Evolutionary conservation across 1,140 invertebrate species (phyloP).

Genomic region (Drosophila sulfurigaster): DNA sequence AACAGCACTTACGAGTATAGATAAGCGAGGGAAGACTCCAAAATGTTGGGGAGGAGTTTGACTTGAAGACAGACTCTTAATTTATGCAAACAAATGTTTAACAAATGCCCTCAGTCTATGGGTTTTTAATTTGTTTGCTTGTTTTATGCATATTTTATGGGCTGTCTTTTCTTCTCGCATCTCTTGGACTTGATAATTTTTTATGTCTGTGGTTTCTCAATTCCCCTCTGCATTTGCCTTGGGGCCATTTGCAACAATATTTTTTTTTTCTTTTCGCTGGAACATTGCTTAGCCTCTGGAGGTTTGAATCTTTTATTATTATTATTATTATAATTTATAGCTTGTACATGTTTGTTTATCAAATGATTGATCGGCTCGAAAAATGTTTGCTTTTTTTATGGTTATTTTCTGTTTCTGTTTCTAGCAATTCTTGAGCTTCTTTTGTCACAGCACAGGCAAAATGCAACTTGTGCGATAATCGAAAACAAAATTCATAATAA

Average conservation of each 20-base stretch:
- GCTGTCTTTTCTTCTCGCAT: conserved; percentile 9
- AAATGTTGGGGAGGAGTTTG: neutral
- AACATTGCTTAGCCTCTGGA: conserved; percentile 22
- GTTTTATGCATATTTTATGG: conserved; percentile 46
- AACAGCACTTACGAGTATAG: conserved; percentile 12
- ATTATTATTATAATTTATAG: conserved; percentile 26
- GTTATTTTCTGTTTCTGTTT: conserved; percentile 30
- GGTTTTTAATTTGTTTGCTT: conserved; percentile 48
- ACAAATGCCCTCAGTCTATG: conserved; percentile 24
- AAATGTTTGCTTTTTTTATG: conserved; percentile 36
- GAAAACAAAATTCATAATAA: conserved; percentile 9
- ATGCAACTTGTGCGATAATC: conserved; percentile 15
- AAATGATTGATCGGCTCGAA: conserved; percentile 70
- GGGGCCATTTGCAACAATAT: conserved; percentile 39
- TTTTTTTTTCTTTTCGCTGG: conserved; percentile 8
- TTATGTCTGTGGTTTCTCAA: conserved; percentile 8
- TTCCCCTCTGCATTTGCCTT: conserved; percentile 17
- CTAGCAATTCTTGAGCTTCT: conserved; percentile 6
- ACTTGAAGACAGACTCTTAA: conserved; percentile 14
- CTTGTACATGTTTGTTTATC: conserved; percentile 49
- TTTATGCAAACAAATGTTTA: conserved; percentile 34
- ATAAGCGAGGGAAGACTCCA: conserved; percentile 1
- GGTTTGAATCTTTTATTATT: conserved; percentile 27
- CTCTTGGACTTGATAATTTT: conserved; percentile 3
- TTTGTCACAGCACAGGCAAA: conserved; percentile 5